Percentiles rank a stretch among this genome's conserved stretches.
phyloP scores from a whole-genome alignment of 2,113 vertebrate genomes.

The Euleptes europaea region DNA sequence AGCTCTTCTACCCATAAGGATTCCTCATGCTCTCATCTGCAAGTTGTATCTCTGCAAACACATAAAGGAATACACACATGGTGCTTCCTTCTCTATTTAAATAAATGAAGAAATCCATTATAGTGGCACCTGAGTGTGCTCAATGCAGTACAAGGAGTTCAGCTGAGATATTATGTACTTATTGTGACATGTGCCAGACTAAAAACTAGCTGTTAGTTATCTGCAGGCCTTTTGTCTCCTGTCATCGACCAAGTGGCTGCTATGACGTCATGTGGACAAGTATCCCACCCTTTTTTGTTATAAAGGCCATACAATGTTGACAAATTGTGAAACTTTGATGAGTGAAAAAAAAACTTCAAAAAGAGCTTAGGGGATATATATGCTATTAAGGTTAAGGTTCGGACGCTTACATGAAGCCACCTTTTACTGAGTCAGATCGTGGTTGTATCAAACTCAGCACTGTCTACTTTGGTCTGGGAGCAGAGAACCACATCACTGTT shows the following conservation, averaged over 20 bases:
- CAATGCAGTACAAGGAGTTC: neutral
- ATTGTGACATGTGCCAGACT: neutral
- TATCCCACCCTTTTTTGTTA: neutral
- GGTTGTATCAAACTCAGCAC: too few relatives aligned
- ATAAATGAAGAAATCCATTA: too few relatives aligned
- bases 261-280: neutral
- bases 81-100: too few relatives aligned
- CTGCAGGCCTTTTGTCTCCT: neutral
- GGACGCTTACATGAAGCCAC: neutral
- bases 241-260: neutral
- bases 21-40: too few relatives aligned
- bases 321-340: neutral
- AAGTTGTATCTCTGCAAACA: too few relatives aligned
- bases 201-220: neutral
- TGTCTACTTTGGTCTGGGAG: too few relatives aligned
- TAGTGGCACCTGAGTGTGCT: neutral
- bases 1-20: too few relatives aligned
- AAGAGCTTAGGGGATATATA: neutral
- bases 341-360: neutral
- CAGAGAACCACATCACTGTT: too few relatives aligned
- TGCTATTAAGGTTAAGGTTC: neutral
- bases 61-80: too few relatives aligned
- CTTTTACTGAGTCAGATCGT: too few relatives aligned
- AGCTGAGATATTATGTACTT: neutral
- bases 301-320: neutral